Percentiles rank a stretch among this genome's conserved stretches.
Evolutionary conservation across 2,797 vertebrate genomes (phyloP).

Genomic region (Helarctos malayanus): DNA sequence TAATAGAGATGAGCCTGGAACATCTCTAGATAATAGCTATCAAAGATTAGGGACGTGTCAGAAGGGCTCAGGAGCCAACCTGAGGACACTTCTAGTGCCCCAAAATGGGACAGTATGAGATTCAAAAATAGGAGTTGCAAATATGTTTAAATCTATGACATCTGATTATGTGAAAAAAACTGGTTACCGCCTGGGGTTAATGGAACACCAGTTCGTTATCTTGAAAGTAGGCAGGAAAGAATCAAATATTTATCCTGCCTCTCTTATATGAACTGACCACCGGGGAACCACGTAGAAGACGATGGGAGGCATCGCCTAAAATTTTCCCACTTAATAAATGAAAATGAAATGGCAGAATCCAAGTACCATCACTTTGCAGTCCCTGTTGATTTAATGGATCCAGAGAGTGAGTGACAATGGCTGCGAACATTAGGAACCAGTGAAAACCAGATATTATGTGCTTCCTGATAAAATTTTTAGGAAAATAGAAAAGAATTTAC

Average conservation of each 20-base stretch:
- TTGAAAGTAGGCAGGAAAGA: background rate
- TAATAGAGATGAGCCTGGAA: background rate
- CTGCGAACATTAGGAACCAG: background rate
- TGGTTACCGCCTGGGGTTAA: background rate
- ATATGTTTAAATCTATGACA: background rate
- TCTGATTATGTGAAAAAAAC: background rate
- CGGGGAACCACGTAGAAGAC: background rate
- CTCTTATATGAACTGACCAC: background rate
- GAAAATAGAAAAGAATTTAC: background rate
- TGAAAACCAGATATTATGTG: background rate
- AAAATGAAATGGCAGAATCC: background rate
- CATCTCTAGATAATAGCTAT: background rate
- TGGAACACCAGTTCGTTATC: background rate
- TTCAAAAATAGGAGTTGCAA: constrained; percentile 13
- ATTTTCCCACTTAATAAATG: background rate
- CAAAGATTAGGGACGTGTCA: background rate
- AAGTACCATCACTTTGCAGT: background rate
- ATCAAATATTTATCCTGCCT: background rate
- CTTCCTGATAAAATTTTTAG: background rate
- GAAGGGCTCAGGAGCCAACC: background rate
- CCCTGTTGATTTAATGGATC: background rate
- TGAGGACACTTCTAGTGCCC: background rate
- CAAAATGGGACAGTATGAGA: background rate
- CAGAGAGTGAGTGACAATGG: background rate
- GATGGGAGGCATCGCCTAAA: background rate